Evolutionary conservation across 2,888 invertebrate genomes (phyloP), one percentile per base, ranked within the genome.

Genomic region (Perdita meconis): DNA sequence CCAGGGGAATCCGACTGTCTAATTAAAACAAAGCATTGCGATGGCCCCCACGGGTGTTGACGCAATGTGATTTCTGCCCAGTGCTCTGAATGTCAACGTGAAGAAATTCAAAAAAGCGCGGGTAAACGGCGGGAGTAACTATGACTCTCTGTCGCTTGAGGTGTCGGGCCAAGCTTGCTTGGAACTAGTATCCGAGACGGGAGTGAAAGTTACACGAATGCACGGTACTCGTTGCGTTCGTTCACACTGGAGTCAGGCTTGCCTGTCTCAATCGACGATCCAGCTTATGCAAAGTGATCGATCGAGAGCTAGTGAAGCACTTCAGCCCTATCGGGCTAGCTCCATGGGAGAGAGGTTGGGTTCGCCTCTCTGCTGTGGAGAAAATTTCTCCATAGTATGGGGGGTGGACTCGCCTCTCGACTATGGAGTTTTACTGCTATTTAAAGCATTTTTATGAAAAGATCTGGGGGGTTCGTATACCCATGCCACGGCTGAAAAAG

Each of bases 1-100:
- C 94, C 92, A 92, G 93, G 81, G 82, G 83, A 83, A 84, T 84
- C 84, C 83, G 85, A 84, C 82, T 86, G 82, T 85, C 86, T 87
- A 83, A 85, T 86, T 85, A 82, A 84, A 85, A 84, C 82, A 84
- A 85, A 86, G 94, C 94, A 94, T 94, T 94, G 94, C 93, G 94
- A 94, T 94, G 94, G 94, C 94, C 93, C 93, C 93, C 92, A 92
- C 93, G 93, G 93, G 93, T 94, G 93, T 93, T 94, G 94, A 94
- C 94, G 93, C 93, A 93, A 94, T 94, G 94, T 95, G 95, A 95
- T 95, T 95, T 95, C 95, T 95, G 94, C 94, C 94, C 94, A 95
- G 94, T 95, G 94, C 93, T 94, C 92, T 94, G 90, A 92, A 92
- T 95, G 95, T 95, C 94, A 95, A 95, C 93, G 94, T 94, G 94